phyloP scores from a whole-genome alignment of 2,888 invertebrate genomes.

The Scrobipalpa costella region DNA sequence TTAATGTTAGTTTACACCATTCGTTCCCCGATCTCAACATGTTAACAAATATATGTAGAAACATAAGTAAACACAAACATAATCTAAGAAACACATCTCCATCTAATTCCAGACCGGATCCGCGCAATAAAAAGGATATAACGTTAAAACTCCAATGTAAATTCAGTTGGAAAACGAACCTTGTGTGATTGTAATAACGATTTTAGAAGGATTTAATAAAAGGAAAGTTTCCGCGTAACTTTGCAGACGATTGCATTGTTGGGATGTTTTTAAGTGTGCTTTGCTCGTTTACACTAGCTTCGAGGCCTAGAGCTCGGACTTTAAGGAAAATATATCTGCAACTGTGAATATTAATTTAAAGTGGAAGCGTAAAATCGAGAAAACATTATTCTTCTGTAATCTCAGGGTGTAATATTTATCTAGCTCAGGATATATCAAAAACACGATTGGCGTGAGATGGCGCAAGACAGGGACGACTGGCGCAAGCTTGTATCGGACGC shows the following conservation, averaged over 20 bases:
- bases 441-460: too few relatives aligned
- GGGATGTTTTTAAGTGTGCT: conserved; percentile 36
- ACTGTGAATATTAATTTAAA: neutral
- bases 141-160: conserved; percentile 7
- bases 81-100: neutral
- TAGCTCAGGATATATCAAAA: too few relatives aligned
- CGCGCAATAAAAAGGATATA: conserved; percentile 14
- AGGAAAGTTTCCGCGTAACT: conserved; percentile 44
- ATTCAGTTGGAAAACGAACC: conserved; percentile 2
- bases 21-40: conserved; percentile 24
- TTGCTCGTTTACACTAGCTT: conserved; percentile 30
- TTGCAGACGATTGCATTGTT: conserved; percentile 50
- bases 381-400: too few relatives aligned
- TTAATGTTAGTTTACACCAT: neutral
- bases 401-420: too few relatives aligned
- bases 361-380: too few relatives aligned
- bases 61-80: conserved; percentile 19
- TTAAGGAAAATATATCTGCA: neutral
- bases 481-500: too few relatives aligned
- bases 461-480: too few relatives aligned
- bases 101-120: conserved; percentile 2
- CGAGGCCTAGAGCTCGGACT: neutral
- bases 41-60: conserved; percentile 32
- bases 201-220: conserved; percentile 31
- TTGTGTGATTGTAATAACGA: conserved; percentile 5